Evolutionary conservation across 2,113 vertebrate species (phyloP), one percentile per base, ranked within the genome.

Genomic region (Lanius collurio): DNA sequence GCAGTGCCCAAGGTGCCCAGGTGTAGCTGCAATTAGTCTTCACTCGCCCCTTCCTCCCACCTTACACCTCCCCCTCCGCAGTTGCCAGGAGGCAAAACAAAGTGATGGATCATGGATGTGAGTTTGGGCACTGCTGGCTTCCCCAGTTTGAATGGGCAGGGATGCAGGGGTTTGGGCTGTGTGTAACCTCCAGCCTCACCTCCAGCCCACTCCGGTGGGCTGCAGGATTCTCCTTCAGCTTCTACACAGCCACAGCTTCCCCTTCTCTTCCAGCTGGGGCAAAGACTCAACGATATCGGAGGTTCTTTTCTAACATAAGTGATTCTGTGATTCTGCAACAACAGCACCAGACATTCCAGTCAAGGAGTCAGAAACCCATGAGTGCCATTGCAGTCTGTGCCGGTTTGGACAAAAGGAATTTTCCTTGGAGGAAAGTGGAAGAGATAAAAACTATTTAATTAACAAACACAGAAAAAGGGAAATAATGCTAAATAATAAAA

Each of bases 61-160:
- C 24, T 71, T 11, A 30, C 1, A 0, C 80, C 87, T 89, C 52
- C 42, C 12, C 26, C 12, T 81, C 39, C 57, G 3, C 1, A 19
- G 68, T 46, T 89, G 49, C 73, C 84, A 71, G 74, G 42, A 87
- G 52, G 88, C 33, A 79, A 84, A 93, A 85, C 74, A 71, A 82
- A 56, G 60, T 16, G 52, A 81, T 62, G 55, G 94, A 86, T 41
- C 31, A 1, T 1, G 10, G 46, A 42, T 8, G 15, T 9, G 67
- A 68, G 16, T 14, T 8, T 52, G 47, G 62, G 19, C 16, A 53
- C 50, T 74, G 26, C 59, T 42, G 81, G 13, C 9, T 71, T 55
- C 30, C 16, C 55, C 0, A 0, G 0, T 22, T 7, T 30, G 24
- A 31, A 13, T 1, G 13, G 75, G 18, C 35, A 74, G 15, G 19